Evolutionary conservation across 2,797 vertebrate species (phyloP).

Genomic region (Etheostoma nigrum): DNA sequence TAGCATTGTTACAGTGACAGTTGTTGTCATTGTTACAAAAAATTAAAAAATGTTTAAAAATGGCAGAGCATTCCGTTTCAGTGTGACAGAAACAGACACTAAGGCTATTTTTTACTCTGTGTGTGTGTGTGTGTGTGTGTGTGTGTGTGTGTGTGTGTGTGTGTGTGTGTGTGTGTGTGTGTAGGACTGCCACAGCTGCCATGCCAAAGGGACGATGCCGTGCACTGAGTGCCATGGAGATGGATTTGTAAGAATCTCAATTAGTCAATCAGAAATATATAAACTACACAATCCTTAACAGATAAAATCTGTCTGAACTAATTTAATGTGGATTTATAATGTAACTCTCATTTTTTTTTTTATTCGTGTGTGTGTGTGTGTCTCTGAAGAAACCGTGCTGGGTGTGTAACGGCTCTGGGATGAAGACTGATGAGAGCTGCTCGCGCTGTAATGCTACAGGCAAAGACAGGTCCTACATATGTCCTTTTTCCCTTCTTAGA

Average conservation of each 20-base stretch:
- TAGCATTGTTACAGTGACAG: neutral
- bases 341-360: neutral
- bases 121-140: slow-evolving; percentile 13
- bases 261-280: neutral
- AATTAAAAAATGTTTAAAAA: too few species aligned
- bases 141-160: slow-evolving; percentile 17
- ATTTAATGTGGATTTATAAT: neutral
- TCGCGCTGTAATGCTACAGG: slow-evolving; percentile 49
- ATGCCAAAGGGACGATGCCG: slow-evolving; percentile 8
- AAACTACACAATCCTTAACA: neutral
- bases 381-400: slow-evolving; percentile 63
- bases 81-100: slow-evolving; percentile 3
- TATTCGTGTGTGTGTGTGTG: too few species aligned
- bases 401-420: slow-evolving; percentile 64
- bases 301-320: neutral
- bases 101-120: slow-evolving; percentile 25
- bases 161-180: slow-evolving; percentile 10
- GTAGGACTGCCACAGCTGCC: slow-evolving; percentile 72
- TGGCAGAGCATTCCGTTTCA: neutral
- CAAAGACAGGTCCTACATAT: slow-evolving; percentile 56
- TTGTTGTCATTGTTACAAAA: too few species aligned
- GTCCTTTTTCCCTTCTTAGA: neutral
- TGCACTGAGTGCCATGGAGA: slow-evolving; percentile 60
- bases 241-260: slow-evolving; percentile 62
- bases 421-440: neutral